Base-by-base conservation (phyloP, 92 coral and sea anemone genomes). In the Palythoa grandis region DNA sequence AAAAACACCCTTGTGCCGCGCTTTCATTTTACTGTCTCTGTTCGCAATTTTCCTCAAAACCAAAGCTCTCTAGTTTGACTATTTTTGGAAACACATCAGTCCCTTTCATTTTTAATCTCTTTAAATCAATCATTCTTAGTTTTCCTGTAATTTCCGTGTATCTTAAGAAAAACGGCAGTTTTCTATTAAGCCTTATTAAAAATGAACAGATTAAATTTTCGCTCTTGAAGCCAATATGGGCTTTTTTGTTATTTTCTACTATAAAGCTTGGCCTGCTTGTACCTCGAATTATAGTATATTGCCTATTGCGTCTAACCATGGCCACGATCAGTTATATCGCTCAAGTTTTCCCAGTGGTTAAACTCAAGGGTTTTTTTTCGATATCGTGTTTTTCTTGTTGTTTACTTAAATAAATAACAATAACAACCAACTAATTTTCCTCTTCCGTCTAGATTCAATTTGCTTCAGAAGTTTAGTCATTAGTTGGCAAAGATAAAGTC, bases 151-250 rank as follows among this genome's bases (percentile, higher is more conserved):
- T 66, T 68, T 80, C 85, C 63, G 74, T 40, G 37, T 47, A 80
- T 80, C 61, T 65, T 11, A 43, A 22, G 65, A 52, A 80, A 47
- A 80, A 80, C 73, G 71, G 56, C 58, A 79, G 63, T 67, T 65
- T 65, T 63, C 52, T 29, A 1, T 7, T n/a, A 40, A 48, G 47
- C 56, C 35, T 79, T 23, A 63, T 79, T 79, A 79, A 79, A 79
- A 61, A 40, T 25, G 74, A 48, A 78, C 52, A 20, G 60, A 48
- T 66, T 65, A 24, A 23, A 5, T 65, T 48, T 66, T 52, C 16
- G 15, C 16, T 10, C 47, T 43, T 52, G 6, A 8, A 80, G 15
- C 63, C 75, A 66, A 7, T 54, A n/a, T 23, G 2, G 1, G 22
- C 12, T 40, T 63, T 80, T 60, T 4, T 47, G 73, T 39, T 5